Conservation (phyloP, 2,888 invertebrate genomes). For the Shargacucullia verbasci region DNA sequence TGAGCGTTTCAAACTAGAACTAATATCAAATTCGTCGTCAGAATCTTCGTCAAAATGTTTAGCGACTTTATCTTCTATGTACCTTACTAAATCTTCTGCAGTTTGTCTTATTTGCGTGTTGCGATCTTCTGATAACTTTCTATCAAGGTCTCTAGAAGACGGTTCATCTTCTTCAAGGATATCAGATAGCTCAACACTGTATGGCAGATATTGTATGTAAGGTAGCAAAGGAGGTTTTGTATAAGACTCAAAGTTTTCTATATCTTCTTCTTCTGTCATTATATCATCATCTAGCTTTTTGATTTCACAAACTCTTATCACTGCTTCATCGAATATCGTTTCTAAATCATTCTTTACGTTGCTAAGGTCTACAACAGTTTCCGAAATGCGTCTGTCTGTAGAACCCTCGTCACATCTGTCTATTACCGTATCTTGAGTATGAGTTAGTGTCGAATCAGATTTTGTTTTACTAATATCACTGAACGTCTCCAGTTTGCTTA, state of each 20-base stretch:
- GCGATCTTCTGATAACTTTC: conserved; percentile 69
- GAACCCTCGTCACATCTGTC: conserved; percentile 70
- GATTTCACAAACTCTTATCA: conserved; percentile 68
- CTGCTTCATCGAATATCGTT: conserved; percentile 77
- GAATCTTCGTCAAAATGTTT: conserved; percentile 71
- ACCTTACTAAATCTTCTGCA: conserved; percentile 76
- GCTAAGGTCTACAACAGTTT: conserved; percentile 81
- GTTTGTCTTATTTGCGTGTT: conserved; percentile 64
- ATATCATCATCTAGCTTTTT: conserved; percentile 73
- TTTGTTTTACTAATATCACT: conserved; percentile 86
- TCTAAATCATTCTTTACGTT: conserved; percentile 81
- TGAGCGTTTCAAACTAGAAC: conserved; percentile 70
- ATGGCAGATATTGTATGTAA: conserved; percentile 73
- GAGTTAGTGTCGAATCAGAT: conserved; percentile 83
- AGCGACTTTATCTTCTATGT: conserved; percentile 77
- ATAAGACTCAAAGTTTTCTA: conserved; percentile 80
- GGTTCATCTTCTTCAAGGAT: conserved; percentile 85
- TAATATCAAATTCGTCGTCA: conserved; percentile 80
- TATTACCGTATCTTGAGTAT: conserved; percentile 84
- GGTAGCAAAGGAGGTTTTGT: conserved; percentile 77
- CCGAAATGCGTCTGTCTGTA: conserved; percentile 76
- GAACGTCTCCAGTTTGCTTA: conserved; percentile 81
- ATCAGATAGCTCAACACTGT: conserved; percentile 82
- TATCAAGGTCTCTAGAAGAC: conserved; percentile 71
- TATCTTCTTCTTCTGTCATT: conserved; percentile 82